These are phyloP conservation scores for Hirtodrosophila histrioides DNA, from an alignment of 2,888 invertebrate genomes.

Conservation along the genomic window DNA sequence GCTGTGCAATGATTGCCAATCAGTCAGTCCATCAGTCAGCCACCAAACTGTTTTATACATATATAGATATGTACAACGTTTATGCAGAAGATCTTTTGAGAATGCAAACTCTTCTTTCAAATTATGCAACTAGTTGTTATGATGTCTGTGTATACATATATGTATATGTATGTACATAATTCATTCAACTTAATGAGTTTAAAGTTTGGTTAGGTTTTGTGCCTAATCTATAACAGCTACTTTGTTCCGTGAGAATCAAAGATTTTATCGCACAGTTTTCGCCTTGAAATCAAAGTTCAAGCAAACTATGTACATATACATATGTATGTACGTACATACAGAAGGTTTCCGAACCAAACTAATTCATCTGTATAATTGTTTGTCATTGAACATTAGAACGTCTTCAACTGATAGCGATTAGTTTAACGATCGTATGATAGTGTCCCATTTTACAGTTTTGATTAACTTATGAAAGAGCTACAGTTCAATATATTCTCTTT, in stretches of 20 bases:
- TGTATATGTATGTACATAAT: background rate
- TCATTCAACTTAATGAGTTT: background rate
- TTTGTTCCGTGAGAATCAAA: conserved; percentile 24
- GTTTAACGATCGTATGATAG: conserved; percentile 55
- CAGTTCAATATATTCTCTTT: conserved; percentile 11
- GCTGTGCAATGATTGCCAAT: too few species aligned
- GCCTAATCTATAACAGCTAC: conserved; percentile 35
- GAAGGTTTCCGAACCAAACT: background rate
- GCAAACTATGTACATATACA: conserved; percentile 18
- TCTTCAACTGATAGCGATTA: conserved; percentile 41
- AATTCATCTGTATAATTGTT: background rate
- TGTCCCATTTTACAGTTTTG: conserved; percentile 23
- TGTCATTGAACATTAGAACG: conserved; percentile 16
- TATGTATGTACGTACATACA: background rate
- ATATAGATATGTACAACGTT: too few species aligned
- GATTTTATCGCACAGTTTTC: conserved; percentile 63
- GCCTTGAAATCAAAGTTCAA: conserved; percentile 69
- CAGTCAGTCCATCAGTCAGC: too few species aligned
- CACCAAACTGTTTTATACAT: too few species aligned
- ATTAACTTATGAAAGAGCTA: conserved; percentile 5
- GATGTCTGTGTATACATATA: conserved; percentile 6
- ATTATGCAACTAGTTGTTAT: conserved; percentile 32
- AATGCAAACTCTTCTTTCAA: background rate
- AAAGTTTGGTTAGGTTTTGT: conserved; percentile 30
- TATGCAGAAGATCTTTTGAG: too few species aligned